A percentile compares a stretch with the other conserved stretches of the same genome.
Conservation (phyloP, 2,888 invertebrate genomes). For the Shargacucullia verbasci region DNA sequence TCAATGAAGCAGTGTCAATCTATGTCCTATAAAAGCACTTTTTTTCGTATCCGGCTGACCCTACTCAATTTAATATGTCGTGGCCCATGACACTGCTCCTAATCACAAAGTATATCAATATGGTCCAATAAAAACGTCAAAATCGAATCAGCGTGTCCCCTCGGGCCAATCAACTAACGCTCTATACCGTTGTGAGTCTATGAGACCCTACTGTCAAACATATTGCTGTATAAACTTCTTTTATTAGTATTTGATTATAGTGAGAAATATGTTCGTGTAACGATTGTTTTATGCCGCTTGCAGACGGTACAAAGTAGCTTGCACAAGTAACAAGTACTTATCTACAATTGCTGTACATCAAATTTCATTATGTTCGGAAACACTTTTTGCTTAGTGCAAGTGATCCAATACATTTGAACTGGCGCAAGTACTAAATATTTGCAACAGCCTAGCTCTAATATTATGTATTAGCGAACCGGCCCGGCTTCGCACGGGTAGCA, state of each 20-base stretch:
- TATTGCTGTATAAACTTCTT: constrained; percentile 14
- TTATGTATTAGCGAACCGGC: no score
- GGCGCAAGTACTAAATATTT: no score
- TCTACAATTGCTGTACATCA: no score
- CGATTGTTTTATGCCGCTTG: no score
- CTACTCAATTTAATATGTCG: constrained; percentile 68
- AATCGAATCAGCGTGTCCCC: constrained; percentile 81
- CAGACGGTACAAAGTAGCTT: no score
- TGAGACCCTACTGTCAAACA: constrained; percentile 47
- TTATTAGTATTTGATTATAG: constrained; percentile 10
- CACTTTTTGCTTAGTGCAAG: no score
- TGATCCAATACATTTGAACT: no score
- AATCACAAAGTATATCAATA: constrained; percentile 84
- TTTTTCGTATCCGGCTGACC: constrained; percentile 61
- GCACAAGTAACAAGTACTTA: no score
- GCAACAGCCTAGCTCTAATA: no score
- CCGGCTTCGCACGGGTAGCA: no score
- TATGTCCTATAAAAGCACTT: constrained; percentile 4
- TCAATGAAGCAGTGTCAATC: no score
- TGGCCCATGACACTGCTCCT: constrained; percentile 70
- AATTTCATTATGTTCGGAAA: no score
- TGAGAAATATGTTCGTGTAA: not conserved
- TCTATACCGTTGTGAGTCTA: constrained; percentile 62
- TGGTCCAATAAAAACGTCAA: constrained; percentile 84
- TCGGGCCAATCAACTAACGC: constrained; percentile 73